Base-by-base conservation (phyloP, 2,113 vertebrate genomes). In the Pterocles burchelli region DNA sequence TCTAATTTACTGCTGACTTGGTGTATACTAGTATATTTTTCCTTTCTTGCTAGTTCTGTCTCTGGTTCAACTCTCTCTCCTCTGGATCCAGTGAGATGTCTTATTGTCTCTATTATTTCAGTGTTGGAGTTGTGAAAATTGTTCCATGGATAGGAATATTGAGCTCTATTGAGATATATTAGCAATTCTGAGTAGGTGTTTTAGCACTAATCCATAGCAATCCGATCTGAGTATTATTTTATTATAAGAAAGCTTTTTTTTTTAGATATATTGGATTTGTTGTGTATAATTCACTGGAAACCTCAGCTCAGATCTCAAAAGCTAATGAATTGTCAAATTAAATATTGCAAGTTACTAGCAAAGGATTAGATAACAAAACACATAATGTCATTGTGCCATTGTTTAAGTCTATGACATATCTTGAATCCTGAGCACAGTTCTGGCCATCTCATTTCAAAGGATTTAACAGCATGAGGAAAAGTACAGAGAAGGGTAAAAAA, bases 311-410 rank as follows among this genome's bases (percentile, higher is more conserved):
- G 26, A 78, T 68, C 57, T 85, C 29, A 73, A 66, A 88, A 79
- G 21, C 14, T 91, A 96, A 82, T 16, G 5, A 91, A 74, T 51
- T 65, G 25, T 45, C 31, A 73, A 61, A 88, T 82, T 85, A 89
- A 94, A 91, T 83, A 73, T 68, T 91, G 31, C n/a, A 83, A 66
- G 46, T 76, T 91, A 83, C 90, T 82, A 88, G 28, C 62, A 75
- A 75, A 93, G 70, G 57, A 72, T 93, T 91, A 65, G 45, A 79
- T 82, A 89, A 67, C 31, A 93, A 82, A 94, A 45, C 48, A 82
- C 29, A 83, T 58, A 85, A 26, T 4, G 33, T 63, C 28, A 65
- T 45, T 62, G 26, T 91, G 38, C 80, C n/a, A 55, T 92, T 90
- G 88, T 75, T 31, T 59, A 88, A 78, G 28, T 26, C 24, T 45